A percentile compares a stretch with the other conserved stretches of the same genome.
Conservation (phyloP, 2,797 vertebrate species). For the Gymnoscopelus braueri region DNA sequence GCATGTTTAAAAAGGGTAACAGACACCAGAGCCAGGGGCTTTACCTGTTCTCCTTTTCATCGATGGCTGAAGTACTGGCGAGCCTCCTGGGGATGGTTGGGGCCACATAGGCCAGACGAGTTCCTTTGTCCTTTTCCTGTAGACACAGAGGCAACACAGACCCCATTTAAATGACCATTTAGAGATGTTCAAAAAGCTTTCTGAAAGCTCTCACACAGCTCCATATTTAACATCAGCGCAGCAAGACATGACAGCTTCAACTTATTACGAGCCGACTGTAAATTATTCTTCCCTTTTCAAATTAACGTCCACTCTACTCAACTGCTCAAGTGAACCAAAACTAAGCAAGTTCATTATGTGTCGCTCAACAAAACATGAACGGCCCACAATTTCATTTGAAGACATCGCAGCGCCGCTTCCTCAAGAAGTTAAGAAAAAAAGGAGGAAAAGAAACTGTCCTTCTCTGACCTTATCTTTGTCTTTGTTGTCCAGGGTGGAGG, state of each 20-base stretch:
- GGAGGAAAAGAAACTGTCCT: too few species aligned
- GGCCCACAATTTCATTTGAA: too few species aligned
- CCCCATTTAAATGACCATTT: neutral
- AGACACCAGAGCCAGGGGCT: neutral
- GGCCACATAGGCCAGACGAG: conserved; percentile 92
- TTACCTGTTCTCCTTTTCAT: conserved; percentile 98
- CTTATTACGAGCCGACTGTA: too few species aligned
- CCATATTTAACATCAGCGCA: neutral
- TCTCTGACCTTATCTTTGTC: conserved; percentile 84
- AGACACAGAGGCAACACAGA: conserved; percentile 5
- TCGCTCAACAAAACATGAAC: too few species aligned
- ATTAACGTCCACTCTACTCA: neutral
- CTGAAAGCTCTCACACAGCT: neutral
- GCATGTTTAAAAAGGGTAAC: conserved; percentile 28
- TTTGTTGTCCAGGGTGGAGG: conserved; percentile 96
- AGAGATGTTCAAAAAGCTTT: too few species aligned
- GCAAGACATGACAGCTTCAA: neutral
- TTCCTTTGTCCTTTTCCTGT: conserved; percentile 95
- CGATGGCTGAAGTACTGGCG: conserved; percentile 94
- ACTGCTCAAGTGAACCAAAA: neutral
- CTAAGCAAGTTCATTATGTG: too few species aligned
- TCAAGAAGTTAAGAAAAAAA: too few species aligned
- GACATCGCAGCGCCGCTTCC: too few species aligned
- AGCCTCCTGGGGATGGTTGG: conserved; percentile 95
- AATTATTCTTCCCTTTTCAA: neutral